A percentile compares a stretch with the other conserved stretches of the same genome.
Conservation (phyloP, 2,113 vertebrate species). For the Onychorhynchus coronatus region DNA sequence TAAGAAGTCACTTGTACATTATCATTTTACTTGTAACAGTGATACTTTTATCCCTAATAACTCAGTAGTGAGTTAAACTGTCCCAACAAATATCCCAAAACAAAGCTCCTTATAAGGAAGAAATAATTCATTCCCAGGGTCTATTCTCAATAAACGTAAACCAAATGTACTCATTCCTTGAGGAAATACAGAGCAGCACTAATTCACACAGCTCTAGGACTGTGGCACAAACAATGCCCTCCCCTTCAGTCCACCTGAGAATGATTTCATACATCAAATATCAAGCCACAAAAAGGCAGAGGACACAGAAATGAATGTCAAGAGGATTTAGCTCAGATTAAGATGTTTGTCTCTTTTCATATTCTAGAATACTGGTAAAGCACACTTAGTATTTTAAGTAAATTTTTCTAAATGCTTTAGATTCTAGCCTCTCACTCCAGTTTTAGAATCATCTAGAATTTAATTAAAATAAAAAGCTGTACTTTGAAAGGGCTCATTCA, state of each 20-base stretch:
- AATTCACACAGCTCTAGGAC: background rate
- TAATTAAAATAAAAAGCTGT: constrained; percentile 30
- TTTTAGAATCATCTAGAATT: constrained; percentile 57
- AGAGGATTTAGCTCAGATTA: constrained; percentile 3
- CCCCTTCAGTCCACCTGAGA: constrained; percentile 10
- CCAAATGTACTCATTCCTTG: constrained; percentile 3
- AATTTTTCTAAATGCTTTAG: constrained; percentile 38
- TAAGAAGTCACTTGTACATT: background rate
- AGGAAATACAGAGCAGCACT: constrained; percentile 27
- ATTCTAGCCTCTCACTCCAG: background rate
- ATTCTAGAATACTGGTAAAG: background rate
- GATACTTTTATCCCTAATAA: background rate
- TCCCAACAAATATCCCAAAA: background rate
- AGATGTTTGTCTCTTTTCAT: constrained; percentile 8
- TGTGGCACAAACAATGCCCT: background rate
- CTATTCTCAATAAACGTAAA: constrained; percentile 20
- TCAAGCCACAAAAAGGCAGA: constrained; percentile 44
- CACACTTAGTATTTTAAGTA: constrained; percentile 29
- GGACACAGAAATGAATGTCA: constrained; percentile 33
- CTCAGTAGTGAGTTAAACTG: background rate
- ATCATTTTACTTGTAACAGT: background rate
- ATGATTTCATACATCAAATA: constrained; percentile 19
- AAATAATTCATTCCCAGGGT: constrained; percentile 6
- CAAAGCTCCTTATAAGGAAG: constrained; percentile 21
- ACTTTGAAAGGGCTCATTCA: constrained; percentile 31